Evolutionary conservation across 2,888 invertebrate species (phyloP).

Genomic region (Cyaniris semiargus): DNA sequence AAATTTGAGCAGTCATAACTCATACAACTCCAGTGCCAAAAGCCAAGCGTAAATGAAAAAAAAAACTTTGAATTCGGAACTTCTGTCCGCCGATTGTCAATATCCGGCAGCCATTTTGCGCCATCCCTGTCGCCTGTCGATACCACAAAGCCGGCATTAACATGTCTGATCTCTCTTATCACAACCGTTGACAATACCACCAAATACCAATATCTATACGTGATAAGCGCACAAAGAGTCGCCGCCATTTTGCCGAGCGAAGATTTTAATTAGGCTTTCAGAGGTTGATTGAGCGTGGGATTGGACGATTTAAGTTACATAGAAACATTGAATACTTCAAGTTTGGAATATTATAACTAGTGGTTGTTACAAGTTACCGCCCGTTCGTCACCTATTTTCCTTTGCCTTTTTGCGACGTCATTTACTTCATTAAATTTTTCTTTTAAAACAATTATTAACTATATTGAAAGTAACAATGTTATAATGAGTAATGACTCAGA

Average conservation of each 20-base stretch:
- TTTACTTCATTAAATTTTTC: too few species aligned
- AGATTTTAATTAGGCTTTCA: slow-evolving; percentile 19
- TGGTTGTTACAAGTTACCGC: background rate
- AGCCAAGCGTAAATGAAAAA: slow-evolving; percentile 14
- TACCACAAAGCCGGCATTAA: slow-evolving; percentile 26
- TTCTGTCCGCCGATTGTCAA: slow-evolving; percentile 27
- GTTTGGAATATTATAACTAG: background rate
- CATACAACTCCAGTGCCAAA: background rate
- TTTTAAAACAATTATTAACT: too few species aligned
- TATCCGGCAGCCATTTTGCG: slow-evolving; percentile 12
- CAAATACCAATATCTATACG: slow-evolving; percentile 14
- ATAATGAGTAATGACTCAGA: too few species aligned
- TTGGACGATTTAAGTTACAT: background rate
- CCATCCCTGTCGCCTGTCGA: slow-evolving; percentile 24
- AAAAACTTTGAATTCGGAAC: slow-evolving; percentile 17
- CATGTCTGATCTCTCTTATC: slow-evolving; percentile 24
- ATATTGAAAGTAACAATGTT: too few species aligned
- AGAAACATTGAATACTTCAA: background rate
- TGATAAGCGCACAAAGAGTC: background rate
- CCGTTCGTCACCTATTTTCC: too few species aligned
- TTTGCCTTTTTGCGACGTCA: too few species aligned
- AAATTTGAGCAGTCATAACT: background rate
- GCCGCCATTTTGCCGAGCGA: background rate
- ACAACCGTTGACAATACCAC: slow-evolving; percentile 5
- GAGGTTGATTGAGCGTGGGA: slow-evolving; percentile 6